These are phyloP conservation scores for Helicolenus hilgendorfi DNA, from an alignment of 2,797 vertebrate species.

Conservation along the genomic window DNA sequence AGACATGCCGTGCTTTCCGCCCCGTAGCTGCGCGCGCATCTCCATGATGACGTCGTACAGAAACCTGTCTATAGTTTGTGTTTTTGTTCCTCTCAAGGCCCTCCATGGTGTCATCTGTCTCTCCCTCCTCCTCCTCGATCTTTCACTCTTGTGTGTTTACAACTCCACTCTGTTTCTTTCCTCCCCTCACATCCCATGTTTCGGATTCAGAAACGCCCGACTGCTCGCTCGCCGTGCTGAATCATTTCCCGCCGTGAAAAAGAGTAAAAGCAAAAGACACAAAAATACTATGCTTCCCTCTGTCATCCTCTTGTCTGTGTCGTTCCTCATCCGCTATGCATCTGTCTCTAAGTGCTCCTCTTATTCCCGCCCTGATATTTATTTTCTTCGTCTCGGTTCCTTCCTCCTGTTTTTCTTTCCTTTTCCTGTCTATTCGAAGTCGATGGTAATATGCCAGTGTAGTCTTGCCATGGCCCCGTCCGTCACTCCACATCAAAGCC, in stretches of 20 bases:
- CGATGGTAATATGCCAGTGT: constrained; percentile 42
- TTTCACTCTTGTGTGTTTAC: neutral
- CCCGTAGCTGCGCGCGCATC: too few relatives aligned
- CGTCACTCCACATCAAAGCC: constrained; percentile 80
- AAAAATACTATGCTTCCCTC: constrained; percentile 19
- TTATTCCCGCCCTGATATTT: constrained; percentile 43
- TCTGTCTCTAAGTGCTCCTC: constrained; percentile 7
- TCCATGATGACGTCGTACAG: too few relatives aligned
- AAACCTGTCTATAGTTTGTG: neutral
- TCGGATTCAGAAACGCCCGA: neutral
- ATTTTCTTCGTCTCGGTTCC: constrained; percentile 25
- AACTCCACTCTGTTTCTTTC: neutral
- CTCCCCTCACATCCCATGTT: neutral
- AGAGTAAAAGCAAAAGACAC: constrained; percentile 7
- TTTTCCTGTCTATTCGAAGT: constrained; percentile 46
- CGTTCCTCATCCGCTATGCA: neutral
- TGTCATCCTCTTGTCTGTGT: constrained; percentile 27
- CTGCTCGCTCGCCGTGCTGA: constrained; percentile 6
- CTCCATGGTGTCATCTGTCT: neutral
- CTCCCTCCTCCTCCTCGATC: neutral
- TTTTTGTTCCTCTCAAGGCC: constrained; percentile 1
- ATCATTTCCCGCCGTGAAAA: constrained; percentile 22
- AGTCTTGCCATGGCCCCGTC: constrained; percentile 50
- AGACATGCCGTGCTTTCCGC: too few relatives aligned
- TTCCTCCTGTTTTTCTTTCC: constrained; percentile 44